These are phyloP conservation scores for Nothura maculosa DNA, from an alignment of 2,797 vertebrate species.

Conservation along the genomic window DNA sequence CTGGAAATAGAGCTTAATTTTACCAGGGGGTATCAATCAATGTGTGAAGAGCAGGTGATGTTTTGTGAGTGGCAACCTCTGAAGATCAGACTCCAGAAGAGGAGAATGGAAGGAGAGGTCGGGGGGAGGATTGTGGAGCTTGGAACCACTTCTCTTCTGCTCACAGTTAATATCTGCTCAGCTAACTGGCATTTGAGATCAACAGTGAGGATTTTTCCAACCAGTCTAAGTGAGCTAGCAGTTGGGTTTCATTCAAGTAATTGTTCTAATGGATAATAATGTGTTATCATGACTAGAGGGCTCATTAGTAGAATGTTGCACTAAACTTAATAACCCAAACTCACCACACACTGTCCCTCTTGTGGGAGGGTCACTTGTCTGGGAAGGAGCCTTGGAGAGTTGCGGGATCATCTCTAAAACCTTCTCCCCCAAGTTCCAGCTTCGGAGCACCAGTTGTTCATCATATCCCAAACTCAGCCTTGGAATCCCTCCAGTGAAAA, in stretches of 20 bases:
- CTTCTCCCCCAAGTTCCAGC: conserved; percentile 34
- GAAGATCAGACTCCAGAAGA: neutral
- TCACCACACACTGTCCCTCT: neutral
- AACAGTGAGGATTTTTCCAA: neutral
- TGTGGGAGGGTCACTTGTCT: conserved; percentile 17
- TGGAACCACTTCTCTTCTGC: neutral
- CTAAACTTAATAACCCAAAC: conserved; percentile 13
- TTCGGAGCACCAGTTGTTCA: conserved; percentile 63
- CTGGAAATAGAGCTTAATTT: conserved; percentile 34
- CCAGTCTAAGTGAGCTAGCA: neutral
- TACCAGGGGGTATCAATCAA: neutral
- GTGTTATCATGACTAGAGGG: conserved; percentile 37
- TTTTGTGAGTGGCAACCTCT: neutral
- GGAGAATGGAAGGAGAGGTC: neutral
- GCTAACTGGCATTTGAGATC: neutral
- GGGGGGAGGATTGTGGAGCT: neutral
- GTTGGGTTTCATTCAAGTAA: conserved; percentile 52
- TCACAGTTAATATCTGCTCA: neutral
- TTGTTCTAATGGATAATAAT: conserved; percentile 56
- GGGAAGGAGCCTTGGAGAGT: conserved; percentile 30
- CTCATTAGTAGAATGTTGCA: conserved; percentile 7
- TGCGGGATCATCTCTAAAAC: conserved; percentile 57
- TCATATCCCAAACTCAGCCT: conserved; percentile 58
- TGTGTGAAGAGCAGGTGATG: neutral
- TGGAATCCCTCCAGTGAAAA: conserved; percentile 68